phyloP scores from a whole-genome alignment of 2,113 vertebrate genomes.

The Oncorhynchus tshawytscha region DNA sequence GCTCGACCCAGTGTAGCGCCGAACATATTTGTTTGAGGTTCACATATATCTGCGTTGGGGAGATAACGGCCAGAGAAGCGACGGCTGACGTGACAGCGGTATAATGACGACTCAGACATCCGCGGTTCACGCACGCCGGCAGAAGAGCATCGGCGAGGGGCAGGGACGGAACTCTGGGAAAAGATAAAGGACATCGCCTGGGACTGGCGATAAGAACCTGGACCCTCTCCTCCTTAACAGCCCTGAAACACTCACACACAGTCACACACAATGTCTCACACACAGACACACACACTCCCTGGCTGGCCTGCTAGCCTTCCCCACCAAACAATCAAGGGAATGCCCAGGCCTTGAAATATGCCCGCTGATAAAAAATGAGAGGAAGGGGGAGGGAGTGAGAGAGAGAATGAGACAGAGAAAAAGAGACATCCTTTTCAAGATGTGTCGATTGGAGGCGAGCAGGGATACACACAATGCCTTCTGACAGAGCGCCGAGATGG shows the following conservation, averaged over 20 bases:
- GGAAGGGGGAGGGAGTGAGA: not conserved
- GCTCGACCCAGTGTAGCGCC: no score
- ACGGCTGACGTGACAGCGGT: constrained; percentile 25
- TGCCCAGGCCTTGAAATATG: constrained; percentile 46
- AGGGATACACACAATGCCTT: constrained; percentile 29
- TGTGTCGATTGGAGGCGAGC: constrained; percentile 30
- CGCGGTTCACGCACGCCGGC: not conserved
- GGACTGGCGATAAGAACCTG: constrained; percentile 44
- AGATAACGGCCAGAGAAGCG: no score
- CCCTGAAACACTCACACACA: constrained; percentile 1
- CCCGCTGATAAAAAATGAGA: constrained; percentile 42
- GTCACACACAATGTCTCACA: not conserved
- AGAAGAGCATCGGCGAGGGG: constrained; percentile 22
- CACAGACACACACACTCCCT: constrained; percentile 7
- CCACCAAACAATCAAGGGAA: constrained; percentile 26
- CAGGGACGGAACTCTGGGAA: constrained; percentile 27
- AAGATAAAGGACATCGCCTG: constrained; percentile 50
- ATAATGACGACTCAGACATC: constrained; percentile 34
- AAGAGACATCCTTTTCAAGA: constrained; percentile 39
- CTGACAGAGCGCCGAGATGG: constrained; percentile 23
- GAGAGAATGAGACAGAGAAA: not conserved
- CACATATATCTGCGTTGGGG: no score
- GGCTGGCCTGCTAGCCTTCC: not conserved
- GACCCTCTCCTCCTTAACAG: not conserved
- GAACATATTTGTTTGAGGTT: no score